Evolutionary conservation across 1,140 invertebrate genomes (phyloP), one percentile per base, ranked within the genome.

Genomic region (Pogonognathellus flavescens): DNA sequence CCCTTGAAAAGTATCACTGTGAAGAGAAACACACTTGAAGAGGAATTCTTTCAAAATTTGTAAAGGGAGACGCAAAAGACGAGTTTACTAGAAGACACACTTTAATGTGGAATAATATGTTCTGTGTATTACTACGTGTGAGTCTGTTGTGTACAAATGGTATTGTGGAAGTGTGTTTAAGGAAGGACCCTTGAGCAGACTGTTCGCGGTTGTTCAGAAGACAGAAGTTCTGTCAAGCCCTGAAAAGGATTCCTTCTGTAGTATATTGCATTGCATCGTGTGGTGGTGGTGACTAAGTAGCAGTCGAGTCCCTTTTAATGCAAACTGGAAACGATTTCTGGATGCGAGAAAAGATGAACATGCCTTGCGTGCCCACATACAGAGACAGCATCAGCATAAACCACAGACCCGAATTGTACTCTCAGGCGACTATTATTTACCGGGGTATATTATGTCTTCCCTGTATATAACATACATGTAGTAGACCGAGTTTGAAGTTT

Each of bases 331-430:
- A 76, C 70, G 41, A 50, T 76, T 76, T 70, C 49, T 31, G 70
- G 70, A 41, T 76, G 41, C 31, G 31, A 76, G 70, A 76, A 76
- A 76, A 76, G 70, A 76, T 41, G 70, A 76, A 76, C 70, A 76
- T 76, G 70, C 70, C 70, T 72, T 72, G 41, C 41, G 70, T 76
- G 41, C 70, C 70, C 70, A 76, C 70, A 76, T 76, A 76, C 70
- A 76, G 70, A 76, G 70, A 76, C 70, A 76, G 41, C 66, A 72
- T 72, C 66, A 49, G 31, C 31, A 49, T 76, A 14, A 76, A 76
- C 70, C 70, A 76, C 70, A 76, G 70, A 76, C 70, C 70, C 70
- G 70, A 76, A 49, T 76, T 76, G 25, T 76, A 16, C 70, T 76
- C 66, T 25, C 4, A 22, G 31, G 41, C 66, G 16, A 49, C 70